Conservation (phyloP, 1,140 invertebrate genomes). For the Pseudomyrmex dendroicus region DNA sequence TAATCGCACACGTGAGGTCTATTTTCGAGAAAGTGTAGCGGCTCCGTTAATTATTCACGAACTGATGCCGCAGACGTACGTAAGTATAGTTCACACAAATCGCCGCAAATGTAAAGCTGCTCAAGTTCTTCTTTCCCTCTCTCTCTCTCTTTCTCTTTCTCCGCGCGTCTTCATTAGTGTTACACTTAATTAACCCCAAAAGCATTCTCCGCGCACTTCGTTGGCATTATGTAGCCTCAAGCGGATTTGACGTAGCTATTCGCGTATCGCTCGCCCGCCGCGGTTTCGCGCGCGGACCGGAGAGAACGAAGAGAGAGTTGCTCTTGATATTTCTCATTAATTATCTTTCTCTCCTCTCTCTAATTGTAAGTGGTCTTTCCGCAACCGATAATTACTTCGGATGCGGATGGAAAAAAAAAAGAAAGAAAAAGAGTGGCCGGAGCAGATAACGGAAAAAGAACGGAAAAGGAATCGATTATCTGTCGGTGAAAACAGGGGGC, state of each 20-base stretch:
- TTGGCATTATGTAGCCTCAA: not conserved
- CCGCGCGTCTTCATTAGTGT: conserved; percentile 33
- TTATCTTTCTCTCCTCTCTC: conserved; percentile 32
- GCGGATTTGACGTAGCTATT: conserved; percentile 28
- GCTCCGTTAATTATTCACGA: conserved; percentile 7
- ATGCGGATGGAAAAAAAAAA: not conserved
- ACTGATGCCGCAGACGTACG: not conserved
- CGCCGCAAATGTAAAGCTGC: conserved; percentile 38
- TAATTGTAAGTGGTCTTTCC: conserved; percentile 50
- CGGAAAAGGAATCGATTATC: conserved; percentile 47
- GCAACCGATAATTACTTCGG: conserved; percentile 39
- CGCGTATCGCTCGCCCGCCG: conserved; percentile 6
- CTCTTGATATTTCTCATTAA: conserved; percentile 62
- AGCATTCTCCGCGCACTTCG: conserved; percentile 7
- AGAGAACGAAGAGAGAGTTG: not conserved
- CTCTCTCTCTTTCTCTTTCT: no score
- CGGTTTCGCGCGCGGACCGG: not conserved
- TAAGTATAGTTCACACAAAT: conserved; percentile 9
- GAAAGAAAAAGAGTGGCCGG: not conserved
- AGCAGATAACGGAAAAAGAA: not conserved
- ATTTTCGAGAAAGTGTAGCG: not conserved
- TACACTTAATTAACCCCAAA: conserved; percentile 44
- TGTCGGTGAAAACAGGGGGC: conserved; percentile 24
- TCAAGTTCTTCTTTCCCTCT: not conserved
- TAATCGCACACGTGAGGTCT: not conserved